Percentiles rank a stretch among this genome's conserved stretches.
Evolutionary conservation across 2,797 vertebrate genomes (phyloP).

Genomic region (Urocyon cinereoargenteus): DNA sequence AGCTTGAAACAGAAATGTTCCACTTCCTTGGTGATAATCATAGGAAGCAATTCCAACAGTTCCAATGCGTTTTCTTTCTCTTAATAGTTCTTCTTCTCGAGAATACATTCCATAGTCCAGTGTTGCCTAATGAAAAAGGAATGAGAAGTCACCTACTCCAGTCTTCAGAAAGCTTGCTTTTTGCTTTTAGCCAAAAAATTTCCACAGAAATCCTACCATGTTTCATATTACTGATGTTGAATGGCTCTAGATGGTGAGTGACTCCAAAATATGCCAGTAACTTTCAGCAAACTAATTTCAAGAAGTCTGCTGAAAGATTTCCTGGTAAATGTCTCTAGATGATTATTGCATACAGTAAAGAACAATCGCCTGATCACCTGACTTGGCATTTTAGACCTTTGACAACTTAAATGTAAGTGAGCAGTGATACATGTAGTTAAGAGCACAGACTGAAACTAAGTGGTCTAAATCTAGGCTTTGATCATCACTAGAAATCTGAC

Average conservation of each 20-base stretch:
- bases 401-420: background rate
- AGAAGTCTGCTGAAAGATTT: conserved; percentile 36
- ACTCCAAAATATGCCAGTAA: background rate
- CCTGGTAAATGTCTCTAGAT: background rate
- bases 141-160: conserved; percentile 24
- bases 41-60: conserved; percentile 89
- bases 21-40: conserved; percentile 88
- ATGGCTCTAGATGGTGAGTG: background rate
- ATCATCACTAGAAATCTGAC: background rate
- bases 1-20: conserved; percentile 91
- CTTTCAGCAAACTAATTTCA: conserved; percentile 37
- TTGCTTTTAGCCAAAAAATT: background rate
- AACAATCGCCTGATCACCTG: conserved; percentile 8
- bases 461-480: conserved; percentile 19
- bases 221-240: background rate
- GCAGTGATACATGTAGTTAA: background rate
- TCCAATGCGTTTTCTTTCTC: conserved; percentile 91
- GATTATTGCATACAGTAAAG: background rate
- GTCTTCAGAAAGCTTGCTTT: conserved; percentile 37
- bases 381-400: background rate
- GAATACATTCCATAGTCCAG: conserved; percentile 92
- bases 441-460: conserved; percentile 6
- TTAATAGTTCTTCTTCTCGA: conserved; percentile 90
- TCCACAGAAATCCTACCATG: background rate
- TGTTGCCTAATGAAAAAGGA: conserved; percentile 84